Conservation (phyloP, 2,113 vertebrate species). For the Pimephales promelas region DNA sequence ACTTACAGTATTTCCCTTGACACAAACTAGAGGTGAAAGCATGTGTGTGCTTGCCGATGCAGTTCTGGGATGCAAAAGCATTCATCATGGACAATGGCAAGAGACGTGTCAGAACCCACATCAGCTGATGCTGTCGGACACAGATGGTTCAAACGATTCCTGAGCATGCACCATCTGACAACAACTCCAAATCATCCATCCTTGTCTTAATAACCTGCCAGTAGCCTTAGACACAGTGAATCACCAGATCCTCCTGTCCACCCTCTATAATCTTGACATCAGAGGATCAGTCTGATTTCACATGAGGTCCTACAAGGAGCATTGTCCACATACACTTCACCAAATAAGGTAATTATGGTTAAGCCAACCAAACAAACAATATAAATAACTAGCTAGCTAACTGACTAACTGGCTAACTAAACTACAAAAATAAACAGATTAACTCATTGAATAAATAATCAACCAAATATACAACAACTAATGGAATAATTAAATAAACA, state of each 20-base stretch:
- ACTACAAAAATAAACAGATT: no score
- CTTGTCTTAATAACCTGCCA: neutral
- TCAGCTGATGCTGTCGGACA: neutral
- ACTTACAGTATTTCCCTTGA: neutral
- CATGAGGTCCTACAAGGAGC: no score
- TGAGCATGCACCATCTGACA: neutral
- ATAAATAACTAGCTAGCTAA: no score
- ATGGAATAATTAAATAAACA: neutral
- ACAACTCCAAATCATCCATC: neutral
- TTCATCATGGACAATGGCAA: neutral
- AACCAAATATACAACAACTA: no score
- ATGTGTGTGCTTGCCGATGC: neutral
- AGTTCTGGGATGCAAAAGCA: neutral
- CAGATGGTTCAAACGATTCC: slow-evolving; percentile 11
- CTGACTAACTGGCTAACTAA: no score
- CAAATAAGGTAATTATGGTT: no score
- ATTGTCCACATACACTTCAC: no score
- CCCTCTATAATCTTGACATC: neutral
- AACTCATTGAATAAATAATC: no score
- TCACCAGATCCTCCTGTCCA: neutral
- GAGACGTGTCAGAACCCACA: neutral
- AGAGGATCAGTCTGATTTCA: neutral
- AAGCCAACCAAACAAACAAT: no score
- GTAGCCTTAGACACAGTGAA: neutral
- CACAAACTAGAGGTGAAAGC: neutral